These are phyloP conservation scores for Notarius lentiginosus DNA, from an alignment of 2,113 vertebrate species.

Conservation along the genomic window DNA sequence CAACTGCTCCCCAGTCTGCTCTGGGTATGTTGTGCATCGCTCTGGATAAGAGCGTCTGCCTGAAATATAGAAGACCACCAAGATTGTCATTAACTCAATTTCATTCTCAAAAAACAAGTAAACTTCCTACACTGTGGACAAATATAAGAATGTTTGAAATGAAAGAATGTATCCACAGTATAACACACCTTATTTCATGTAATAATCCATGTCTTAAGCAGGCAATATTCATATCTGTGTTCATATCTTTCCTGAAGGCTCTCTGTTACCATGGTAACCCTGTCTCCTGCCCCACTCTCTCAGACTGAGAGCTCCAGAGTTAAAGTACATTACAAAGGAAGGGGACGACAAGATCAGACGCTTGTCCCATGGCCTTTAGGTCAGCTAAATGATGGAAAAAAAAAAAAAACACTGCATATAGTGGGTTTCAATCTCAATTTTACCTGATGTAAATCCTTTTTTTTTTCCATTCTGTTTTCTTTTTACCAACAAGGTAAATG, in stretches of 20 bases:
- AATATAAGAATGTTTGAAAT: neutral
- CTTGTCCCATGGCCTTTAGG: neutral
- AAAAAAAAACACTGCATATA: neutral
- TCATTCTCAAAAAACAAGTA: neutral
- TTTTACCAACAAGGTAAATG: neutral
- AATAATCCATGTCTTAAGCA: neutral
- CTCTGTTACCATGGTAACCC: conserved; percentile 18
- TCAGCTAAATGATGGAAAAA: neutral
- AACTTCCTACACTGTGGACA: neutral
- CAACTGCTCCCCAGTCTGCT: too few relatives aligned
- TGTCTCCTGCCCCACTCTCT: neutral
- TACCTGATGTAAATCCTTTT: neutral
- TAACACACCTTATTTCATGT: neutral
- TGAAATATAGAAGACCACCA: neutral
- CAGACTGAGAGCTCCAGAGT: neutral
- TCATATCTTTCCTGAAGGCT: neutral
- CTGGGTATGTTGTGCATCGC: too few relatives aligned
- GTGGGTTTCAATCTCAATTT: neutral
- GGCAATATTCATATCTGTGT: neutral
- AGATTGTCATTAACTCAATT: neutral
- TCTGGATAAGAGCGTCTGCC: too few relatives aligned
- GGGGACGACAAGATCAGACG: neutral
- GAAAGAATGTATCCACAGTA: neutral
- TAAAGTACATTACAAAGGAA: neutral
- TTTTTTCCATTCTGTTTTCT: neutral